Evolutionary conservation across 2,888 invertebrate species (phyloP), one percentile per base, ranked within the genome.

Genomic region (Biston stratarius): DNA sequence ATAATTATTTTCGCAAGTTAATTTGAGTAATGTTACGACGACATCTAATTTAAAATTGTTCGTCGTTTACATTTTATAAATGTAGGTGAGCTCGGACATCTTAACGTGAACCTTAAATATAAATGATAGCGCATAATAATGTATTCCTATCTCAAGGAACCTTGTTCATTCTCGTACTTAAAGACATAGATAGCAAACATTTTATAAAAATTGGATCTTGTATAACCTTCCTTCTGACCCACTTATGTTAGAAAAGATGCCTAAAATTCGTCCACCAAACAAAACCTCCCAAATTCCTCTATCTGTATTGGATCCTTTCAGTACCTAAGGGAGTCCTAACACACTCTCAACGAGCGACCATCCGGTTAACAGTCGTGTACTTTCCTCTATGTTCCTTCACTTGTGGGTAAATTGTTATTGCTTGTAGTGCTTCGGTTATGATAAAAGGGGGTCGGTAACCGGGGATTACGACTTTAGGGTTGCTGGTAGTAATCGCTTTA

Each of bases 351-450:
- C 70, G 70, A 64, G 63, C 67, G 67, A 58, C 68, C 66, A 67
- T 70, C 68, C 56, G 62, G 67, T 65, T 73, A 74, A 70, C 68
- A 62, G 69, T 59, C 58, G 56, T 70, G 72, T 74, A 71, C 69
- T 72, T 65, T 42, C 38, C 61, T 55, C 58, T 38, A 45, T 45
- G 61, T 67, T 64, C 67, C 63, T 61, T 67, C 67, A 72, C 71
- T 72, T 70, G 65, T 60, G 60, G 58, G 65, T 64, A 70, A 74
- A 77, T 74, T 74, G 75, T 75, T 77, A 75, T 74, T 70, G 70
- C 73, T 61, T 71, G 72, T 72, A 72, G 72, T 64, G 72, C 68
- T 69, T 71, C 61, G 64, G 67, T 63, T 70, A 73, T 72, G 74
- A 74, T 74, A 75, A 71, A 65, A 56, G 42, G 34, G 40, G 47